Evolutionary conservation across 1,140 invertebrate species (phyloP).

Genomic region (Drosophila quadrilineata): DNA sequence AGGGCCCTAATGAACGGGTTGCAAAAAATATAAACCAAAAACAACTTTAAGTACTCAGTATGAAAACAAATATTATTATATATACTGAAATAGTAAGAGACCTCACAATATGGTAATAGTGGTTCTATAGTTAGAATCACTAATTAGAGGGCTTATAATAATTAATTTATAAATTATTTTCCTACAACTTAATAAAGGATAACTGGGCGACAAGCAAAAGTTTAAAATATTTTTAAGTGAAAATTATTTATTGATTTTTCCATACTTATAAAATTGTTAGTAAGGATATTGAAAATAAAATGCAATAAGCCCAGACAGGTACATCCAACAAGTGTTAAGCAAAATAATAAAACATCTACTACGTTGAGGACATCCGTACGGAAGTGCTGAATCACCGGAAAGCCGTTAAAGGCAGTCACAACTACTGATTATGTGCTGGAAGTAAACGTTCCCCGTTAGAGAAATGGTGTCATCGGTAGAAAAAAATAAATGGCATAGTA

Average conservation of each 20-base stretch:
- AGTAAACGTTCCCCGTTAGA: neutral
- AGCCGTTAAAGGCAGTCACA: slow-evolving; percentile 71
- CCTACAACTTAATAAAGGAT: no score
- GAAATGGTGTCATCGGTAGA: slow-evolving; percentile 3
- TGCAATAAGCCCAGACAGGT: slow-evolving; percentile 26
- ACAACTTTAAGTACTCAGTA: neutral
- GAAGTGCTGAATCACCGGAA: slow-evolving; percentile 70
- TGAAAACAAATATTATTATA: no score
- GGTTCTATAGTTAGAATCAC: no score
- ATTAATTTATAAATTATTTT: no score
- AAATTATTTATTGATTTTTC: no score
- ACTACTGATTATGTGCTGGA: slow-evolving; percentile 66
- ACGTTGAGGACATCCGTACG: slow-evolving; percentile 20
- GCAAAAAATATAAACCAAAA: slow-evolving; percentile 2
- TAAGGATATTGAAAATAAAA: slow-evolving; percentile 41
- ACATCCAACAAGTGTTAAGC: slow-evolving; percentile 55
- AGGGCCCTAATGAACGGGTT: slow-evolving; percentile 16
- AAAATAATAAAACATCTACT: slow-evolving; percentile 31
- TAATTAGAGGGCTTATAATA: no score
- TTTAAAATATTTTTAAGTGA: no score
- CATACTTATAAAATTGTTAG: no score
- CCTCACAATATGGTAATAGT: no score
- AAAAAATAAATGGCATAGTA: slow-evolving; percentile 57
- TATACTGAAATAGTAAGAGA: no score
- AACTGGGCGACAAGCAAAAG: no score